Base-by-base conservation (phyloP, 1,140 invertebrate genomes). In the Megalonaias nervosa region DNA sequence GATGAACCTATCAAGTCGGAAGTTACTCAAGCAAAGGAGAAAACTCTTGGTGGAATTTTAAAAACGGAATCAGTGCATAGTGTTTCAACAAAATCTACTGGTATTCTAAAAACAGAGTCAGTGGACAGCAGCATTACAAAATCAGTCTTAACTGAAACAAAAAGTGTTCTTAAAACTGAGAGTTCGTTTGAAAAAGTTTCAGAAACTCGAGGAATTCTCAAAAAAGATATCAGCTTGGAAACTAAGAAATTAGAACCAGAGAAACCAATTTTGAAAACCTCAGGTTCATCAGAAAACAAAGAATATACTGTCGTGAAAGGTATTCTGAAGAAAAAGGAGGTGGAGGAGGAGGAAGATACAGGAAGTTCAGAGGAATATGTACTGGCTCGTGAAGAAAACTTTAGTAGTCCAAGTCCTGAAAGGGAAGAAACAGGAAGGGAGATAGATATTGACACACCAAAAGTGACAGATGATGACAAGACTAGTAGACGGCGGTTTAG, bases 221-320 rank as follows among this genome's bases (percentile, higher is more conserved):
- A 87, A 77, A 86, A 83, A 59, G 84, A 86, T 21, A 77, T 81
- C 70, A 85, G 80, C 66, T 85, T 86, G 80, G 86, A 86, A 62
- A 71, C 74, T 38, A 76, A 78, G 57, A 81, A 84, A 57, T 77
- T 91, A 69, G 93, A 94, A 82, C 70, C 78, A 11, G 92, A 94
- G 68, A 90, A 91, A 14, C 92, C 92, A 64, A 93, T 94, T 77
- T 89, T 90, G 71, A 92, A 92, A 77, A 48, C 6, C 5, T 48
- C 38, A 1, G 31, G 5, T 31, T 31, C 31, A 31, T 31, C 31
- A 48, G 38, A 48, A 48, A 48, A 48, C 38, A 48, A 48, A 55
- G 23, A 67, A 66, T 66, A 74, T 58, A 74, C 59, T 6, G 21
- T 74, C 21, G 58, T 9, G 62, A 74, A 59, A 19, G 58, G 14